These are phyloP conservation scores for Nothobranchius furzeri DNA, from an alignment of 2,113 vertebrate genomes.

Conservation along the genomic window DNA sequence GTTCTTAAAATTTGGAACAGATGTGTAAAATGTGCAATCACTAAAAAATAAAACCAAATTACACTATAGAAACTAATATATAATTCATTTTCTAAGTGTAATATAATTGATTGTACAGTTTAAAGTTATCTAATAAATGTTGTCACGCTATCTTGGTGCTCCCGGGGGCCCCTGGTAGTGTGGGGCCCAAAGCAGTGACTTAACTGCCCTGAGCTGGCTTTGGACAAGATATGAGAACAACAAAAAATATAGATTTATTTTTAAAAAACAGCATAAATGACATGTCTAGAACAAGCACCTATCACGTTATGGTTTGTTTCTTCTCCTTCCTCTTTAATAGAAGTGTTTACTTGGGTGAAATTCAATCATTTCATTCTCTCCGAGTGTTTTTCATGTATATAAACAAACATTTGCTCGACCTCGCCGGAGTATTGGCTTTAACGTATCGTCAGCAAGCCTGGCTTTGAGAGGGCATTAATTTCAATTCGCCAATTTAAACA, in stretches of 20 bases:
- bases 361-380: constrained; percentile 71
- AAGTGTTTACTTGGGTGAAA: constrained; percentile 67
- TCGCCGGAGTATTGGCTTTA: constrained; percentile 87
- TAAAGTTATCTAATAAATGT: no score
- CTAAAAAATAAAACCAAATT: no score
- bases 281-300: constrained; percentile 38
- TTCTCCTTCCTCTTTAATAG: constrained; percentile 60
- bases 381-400: constrained; percentile 84
- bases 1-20: no score
- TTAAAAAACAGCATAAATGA: constrained; percentile 28
- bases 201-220: no score
- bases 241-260: not conserved
- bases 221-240: constrained; percentile 23
- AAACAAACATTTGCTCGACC: constrained; percentile 94
- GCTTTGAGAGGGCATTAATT: constrained; percentile 96
- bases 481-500: constrained; percentile 97
- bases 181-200: no score
- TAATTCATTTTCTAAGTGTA: no score
- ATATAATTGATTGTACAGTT: no score
- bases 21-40: no score
- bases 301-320: constrained; percentile 53
- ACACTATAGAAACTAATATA: no score
- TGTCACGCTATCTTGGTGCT: no score
- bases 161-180: no score
- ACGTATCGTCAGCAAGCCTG: constrained; percentile 90